Conservation (phyloP, 2,888 invertebrate species). For the Apodemia duryi region DNA sequence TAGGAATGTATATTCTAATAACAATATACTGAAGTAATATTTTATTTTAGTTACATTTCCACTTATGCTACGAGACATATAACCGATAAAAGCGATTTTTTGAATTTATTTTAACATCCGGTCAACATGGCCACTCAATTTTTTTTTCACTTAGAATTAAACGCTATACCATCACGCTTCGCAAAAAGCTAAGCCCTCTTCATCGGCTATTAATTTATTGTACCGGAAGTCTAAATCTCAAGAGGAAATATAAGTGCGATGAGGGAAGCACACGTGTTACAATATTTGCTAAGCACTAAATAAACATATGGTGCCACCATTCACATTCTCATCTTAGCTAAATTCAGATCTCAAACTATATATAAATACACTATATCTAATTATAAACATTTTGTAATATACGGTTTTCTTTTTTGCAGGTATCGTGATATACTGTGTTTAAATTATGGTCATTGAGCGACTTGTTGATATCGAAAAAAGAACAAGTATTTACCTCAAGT, state of each 20-base stretch:
- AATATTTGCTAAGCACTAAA: conserved; percentile 73
- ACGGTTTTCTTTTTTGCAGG: conserved; percentile 57
- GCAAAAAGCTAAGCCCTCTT: conserved; percentile 53
- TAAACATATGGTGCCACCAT: conserved; percentile 68
- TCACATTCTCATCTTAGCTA: conserved; percentile 42
- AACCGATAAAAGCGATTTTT: conserved; percentile 36
- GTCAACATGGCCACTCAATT: conserved; percentile 47
- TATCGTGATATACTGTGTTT: conserved; percentile 68
- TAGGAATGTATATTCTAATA: conserved; percentile 65
- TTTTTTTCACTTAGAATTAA: conserved; percentile 48
- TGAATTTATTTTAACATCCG: conserved; percentile 46
- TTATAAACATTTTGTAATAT: conserved; percentile 17
- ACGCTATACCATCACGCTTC: conserved; percentile 36
- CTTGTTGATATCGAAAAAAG: conserved; percentile 72
- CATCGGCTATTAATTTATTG: conserved; percentile 67
- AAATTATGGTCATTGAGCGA: conserved; percentile 71
- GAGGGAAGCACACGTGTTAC: conserved; percentile 73
- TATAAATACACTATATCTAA: conserved; percentile 25
- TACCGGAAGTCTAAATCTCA: conserved; percentile 77
- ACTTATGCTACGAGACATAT: conserved; percentile 42
- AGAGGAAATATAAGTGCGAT: conserved; percentile 73
- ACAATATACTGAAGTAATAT: conserved; percentile 40
- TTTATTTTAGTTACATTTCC: conserved; percentile 34
- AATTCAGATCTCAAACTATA: conserved; percentile 31
- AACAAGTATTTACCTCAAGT: conserved; percentile 66